Evolutionary conservation across 2,113 vertebrate genomes (phyloP).

Genomic region (Coryphaenoides rupestris): DNA sequence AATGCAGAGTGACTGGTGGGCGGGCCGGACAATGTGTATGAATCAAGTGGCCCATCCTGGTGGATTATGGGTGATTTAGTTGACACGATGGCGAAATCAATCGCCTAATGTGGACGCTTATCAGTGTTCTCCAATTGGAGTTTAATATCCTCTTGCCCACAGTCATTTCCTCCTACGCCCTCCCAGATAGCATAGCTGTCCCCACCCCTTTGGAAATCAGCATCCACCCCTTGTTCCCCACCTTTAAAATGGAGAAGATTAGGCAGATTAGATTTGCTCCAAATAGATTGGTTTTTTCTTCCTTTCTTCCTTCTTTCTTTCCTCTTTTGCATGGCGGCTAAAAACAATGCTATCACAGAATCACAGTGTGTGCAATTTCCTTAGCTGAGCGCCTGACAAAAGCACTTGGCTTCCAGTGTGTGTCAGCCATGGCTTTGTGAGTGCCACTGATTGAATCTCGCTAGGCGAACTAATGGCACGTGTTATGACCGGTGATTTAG

Average conservation of each 20-base stretch:
- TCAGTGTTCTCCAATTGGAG: conserved; percentile 64
- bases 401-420: conserved; percentile 60
- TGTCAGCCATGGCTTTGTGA: conserved; percentile 58
- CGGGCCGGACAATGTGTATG: conserved; percentile 38
- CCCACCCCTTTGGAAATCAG: conserved; percentile 58
- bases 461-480: conserved; percentile 61
- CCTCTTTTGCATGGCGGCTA: conserved; percentile 59
- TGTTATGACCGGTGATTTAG: conserved; percentile 64
- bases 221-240: conserved; percentile 57
- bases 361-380: conserved; percentile 65
- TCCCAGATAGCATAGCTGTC: conserved; percentile 21
- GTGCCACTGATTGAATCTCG: conserved; percentile 64
- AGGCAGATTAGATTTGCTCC: conserved; percentile 72
- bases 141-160: conserved; percentile 66
- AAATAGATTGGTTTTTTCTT: conserved; percentile 53
- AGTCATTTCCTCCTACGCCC: conserved; percentile 69
- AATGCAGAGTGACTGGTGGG: conserved; percentile 28
- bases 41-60: conserved; percentile 46
- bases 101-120: conserved; percentile 59
- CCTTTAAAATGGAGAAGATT: conserved; percentile 64
- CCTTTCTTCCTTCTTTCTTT: conserved; percentile 26
- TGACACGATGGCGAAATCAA: conserved; percentile 63
- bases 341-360: conserved; percentile 71
- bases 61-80: conserved; percentile 56
- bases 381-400: conserved; percentile 58